Evolutionary conservation across 1,140 invertebrate species (phyloP), one percentile per base, ranked within the genome.

Genomic region (Berghia stephanieae): DNA sequence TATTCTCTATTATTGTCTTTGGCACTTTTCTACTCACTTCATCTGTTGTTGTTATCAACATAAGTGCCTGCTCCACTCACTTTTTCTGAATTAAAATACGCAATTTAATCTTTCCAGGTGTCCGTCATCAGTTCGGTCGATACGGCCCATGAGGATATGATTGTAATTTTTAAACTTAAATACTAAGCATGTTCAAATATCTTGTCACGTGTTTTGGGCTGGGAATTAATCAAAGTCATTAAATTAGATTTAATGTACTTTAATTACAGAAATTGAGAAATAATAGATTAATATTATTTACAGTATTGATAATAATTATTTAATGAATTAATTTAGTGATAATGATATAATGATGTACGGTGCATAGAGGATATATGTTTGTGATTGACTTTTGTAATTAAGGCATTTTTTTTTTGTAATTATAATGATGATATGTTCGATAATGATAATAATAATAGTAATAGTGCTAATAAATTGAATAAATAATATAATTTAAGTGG

Each of bases 71-170:
- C n/a, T n/a, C n/a, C n/a, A n/a, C n/a, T n/a, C n/a, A n/a, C n/a
- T n/a, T n/a, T n/a, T n/a, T n/a, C n/a, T n/a, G n/a, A n/a, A n/a
- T n/a, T n/a, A n/a, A n/a, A n/a, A n/a, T n/a, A n/a, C n/a, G n/a
- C n/a, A n/a, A 3, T 73, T 74, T 74, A 67, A 49, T 70, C 68
- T 49, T 84, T 85, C 24, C 83, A 89, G 96, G 95, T 98, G 69
- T 94, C 95, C 67, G 93, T 98, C 63, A 90, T 98, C 79, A 96
- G 96, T 89, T 96, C 96, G 55, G 94, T 99, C 46, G 97, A 99
- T 89, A 99, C 97, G 21, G 95, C 95, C 74, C 98, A 99, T 91
- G 96, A 99, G 88, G 98, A 99, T 87, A 98, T 99, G 95, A 97
- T 99, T 83, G 92, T 93, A 90, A 91, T 91, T 46, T 46, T 46